Evolutionary conservation across 1,140 invertebrate species (phyloP), one percentile per base, ranked within the genome.

Genomic region (Olivierus martensii): DNA sequence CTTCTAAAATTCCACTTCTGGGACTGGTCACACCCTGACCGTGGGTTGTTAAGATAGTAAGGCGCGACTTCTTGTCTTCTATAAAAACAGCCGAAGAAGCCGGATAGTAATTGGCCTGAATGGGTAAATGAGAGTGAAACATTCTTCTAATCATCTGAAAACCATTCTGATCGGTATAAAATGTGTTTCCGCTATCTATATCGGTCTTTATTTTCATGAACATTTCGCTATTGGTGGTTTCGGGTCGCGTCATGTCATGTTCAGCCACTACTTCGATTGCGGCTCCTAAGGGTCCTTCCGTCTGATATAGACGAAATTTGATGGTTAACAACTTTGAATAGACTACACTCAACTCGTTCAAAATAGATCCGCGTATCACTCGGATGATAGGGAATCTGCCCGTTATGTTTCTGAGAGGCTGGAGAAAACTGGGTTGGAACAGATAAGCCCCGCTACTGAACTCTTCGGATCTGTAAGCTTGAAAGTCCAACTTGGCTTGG

Each of bases 81-180:
- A 98, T 85, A 65, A 83, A 98, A 1, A 81, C 80, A 45, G 80
- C 78, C 2, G 83, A 74, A 10, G 92, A 80, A 68, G 98, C 79
- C 5, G 95, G 94, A 74, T 97, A 98, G 67, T 83, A 95, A 70
- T 99, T 95, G 0, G 83, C 94, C 75, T 98, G 94, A 0, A 93
- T 61, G 0, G 92, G 92, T 12, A 98, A 69, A 69, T 97, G 95
- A 0, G 76, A 71, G 60, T 87, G 83, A 42, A 80, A 78, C 60
- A 84, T 82, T 6, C 93, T 77, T 63, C 81, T 81, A 39, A 92
- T 83, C 69, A 95, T 82, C 84, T 96, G 59, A 59, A 76, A 77
- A 3, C 75, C 76, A 67, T 80, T 80, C 35, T 78, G 64, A 63
- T 80, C 78, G 2, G 77, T 78, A 59, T 68, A 77, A 59, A 76